These are phyloP conservation scores for Ceryle rudis DNA, from an alignment of 2,797 vertebrate genomes.

Conservation along the genomic window DNA sequence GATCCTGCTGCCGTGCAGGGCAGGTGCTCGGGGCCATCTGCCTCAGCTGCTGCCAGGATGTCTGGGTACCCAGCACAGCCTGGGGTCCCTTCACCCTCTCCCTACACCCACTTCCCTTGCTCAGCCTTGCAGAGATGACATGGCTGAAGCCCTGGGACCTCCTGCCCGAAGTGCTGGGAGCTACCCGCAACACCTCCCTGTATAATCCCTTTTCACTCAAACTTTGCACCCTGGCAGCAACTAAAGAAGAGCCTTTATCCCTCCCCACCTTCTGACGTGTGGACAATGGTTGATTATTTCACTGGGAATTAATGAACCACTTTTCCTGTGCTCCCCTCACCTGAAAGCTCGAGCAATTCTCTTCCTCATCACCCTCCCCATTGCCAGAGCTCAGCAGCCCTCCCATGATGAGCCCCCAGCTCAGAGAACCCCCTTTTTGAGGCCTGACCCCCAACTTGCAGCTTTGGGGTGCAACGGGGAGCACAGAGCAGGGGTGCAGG, in stretches of 20 bases:
- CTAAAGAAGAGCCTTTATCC: neutral
- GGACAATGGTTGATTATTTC: neutral
- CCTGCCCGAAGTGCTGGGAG: rapidly evolving
- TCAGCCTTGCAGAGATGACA: neutral
- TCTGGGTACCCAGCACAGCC: rapidly evolving
- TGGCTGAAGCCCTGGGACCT: neutral
- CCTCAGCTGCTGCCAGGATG: neutral
- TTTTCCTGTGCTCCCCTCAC: neutral
- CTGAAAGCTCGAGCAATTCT: neutral
- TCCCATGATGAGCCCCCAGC: rapidly evolving
- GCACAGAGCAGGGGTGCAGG: neutral
- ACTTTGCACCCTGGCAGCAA: neutral
- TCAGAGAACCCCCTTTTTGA: neutral
- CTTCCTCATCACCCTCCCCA: neutral
- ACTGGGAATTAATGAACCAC: neutral
- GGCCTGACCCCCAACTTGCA: neutral
- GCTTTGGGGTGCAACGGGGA: neutral
- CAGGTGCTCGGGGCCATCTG: no score
- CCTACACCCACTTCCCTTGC: rapidly evolving
- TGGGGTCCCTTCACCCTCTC: neutral
- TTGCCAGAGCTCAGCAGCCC: neutral
- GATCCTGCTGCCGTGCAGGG: neutral
- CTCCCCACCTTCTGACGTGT: neutral
- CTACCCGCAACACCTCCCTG: rapidly evolving
- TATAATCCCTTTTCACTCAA: neutral